Base-by-base conservation (phyloP, 30 jellyfish, hydroid and myxozoan species). In the Hydractinia echinata region DNA sequence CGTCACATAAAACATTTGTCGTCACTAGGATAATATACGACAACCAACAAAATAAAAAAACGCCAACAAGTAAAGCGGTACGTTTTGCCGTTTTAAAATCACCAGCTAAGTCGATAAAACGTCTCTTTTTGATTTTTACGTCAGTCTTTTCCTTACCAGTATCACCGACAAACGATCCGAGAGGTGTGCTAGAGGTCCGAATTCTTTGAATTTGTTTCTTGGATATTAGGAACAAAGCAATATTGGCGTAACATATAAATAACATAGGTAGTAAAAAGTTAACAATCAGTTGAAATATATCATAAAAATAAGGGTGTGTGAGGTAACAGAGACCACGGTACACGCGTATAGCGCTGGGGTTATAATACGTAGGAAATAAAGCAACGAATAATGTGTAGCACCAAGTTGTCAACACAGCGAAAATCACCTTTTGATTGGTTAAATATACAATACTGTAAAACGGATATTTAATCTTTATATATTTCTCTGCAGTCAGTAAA, bases 1-100 rank as follows among this genome's bases (percentile, higher is more conserved):
- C 76, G 19, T 49, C 56, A 67, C 89, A 82, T 5, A 72, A 10
- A 30, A 82, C 54, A 54, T 82, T 82, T 5, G 66, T 52, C 9
- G 83, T 60, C 18, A 72, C 86, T 14, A 70, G n/a, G 6, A 82
- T 55, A 3, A 82, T 82, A 56, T 39, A 82, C 13, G 86, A 49
- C 44, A 82, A 51, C 89, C 89, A 82, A 61, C 89, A 82, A 54
- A 82, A 51, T 21, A 82, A 53, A 70, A 82, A 82, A 52, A 56
- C 51, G n/a, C 89, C 89, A 68, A 67, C 87, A 14, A 82, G 77
- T 44, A 82, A 53, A 5, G 66, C 16, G 44, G 72, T 71, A 6
- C 85, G 53, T 68, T 82, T 82, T 10, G 87, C 87, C 14, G 89
- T 66, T 82, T 82, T 82, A 5, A 67, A 7, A 53, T 80, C 44